Conservation (phyloP, 2,888 invertebrate species). For the Pycnomerus fuliginosus region DNA sequence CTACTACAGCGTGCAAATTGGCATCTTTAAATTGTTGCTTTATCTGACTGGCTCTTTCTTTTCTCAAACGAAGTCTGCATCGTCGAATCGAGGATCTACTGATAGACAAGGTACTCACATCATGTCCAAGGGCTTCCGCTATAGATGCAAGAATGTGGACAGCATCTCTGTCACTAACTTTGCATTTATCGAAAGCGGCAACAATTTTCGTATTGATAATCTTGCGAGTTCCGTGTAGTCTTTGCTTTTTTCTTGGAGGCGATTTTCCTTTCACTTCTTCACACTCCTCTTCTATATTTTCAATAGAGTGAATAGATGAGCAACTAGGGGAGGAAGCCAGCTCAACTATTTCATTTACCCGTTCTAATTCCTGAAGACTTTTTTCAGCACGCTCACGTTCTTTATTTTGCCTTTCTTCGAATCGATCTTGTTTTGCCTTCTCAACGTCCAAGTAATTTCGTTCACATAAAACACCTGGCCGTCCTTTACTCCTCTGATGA, state of each 20-base stretch:
- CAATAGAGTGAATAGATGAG: conserved; percentile 10
- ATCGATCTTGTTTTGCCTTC: conserved; percentile 8
- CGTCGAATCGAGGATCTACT: conserved; percentile 37
- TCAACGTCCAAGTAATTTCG: conserved; percentile 7
- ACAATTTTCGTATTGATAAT: conserved; percentile 24
- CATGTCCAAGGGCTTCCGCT: conserved; percentile 31
- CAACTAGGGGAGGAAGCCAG: conserved; percentile 1
- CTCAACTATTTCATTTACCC: conserved; percentile 1
- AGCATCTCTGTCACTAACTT: conserved; percentile 20
- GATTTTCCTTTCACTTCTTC: conserved; percentile 11
- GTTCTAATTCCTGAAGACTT: no score
- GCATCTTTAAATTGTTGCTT: conserved; percentile 40
- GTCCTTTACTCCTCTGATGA: conserved; percentile 33
- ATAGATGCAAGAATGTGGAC: conserved; percentile 33
- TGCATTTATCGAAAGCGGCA: conserved; percentile 25
- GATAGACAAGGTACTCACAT: conserved; percentile 35
- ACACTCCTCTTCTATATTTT: conserved; percentile 12
- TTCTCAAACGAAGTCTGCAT: conserved; percentile 28
- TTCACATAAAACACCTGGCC: conserved; percentile 14
- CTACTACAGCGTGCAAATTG: conserved; percentile 34
- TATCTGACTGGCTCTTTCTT: conserved; percentile 36
- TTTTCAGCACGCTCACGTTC: not conserved
- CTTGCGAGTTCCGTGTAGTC: no score
- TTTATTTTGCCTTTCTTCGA: not conserved
- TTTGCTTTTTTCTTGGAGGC: no score